Conservation (phyloP, 1,140 invertebrate species). For the Saxidomus purpurata region DNA sequence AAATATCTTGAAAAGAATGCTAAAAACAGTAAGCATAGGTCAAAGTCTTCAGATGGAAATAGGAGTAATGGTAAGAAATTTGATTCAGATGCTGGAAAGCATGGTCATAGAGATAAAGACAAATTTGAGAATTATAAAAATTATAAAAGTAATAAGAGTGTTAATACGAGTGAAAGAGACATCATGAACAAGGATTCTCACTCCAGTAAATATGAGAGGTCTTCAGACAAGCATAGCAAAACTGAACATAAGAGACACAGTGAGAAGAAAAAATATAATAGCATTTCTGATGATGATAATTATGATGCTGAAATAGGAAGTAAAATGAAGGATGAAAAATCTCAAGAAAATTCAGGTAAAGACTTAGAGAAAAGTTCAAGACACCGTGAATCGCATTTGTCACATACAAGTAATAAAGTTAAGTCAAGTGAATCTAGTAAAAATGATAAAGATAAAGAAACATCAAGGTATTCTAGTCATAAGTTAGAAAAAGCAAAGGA, state of each 20-base stretch:
- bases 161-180: neutral
- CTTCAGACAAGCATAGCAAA: neutral
- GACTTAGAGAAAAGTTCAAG: neutral
- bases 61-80: slow-evolving; percentile 16
- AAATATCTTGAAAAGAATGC: neutral
- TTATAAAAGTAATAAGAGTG: neutral
- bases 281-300: neutral
- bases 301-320: neutral
- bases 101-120: slow-evolving; percentile 39
- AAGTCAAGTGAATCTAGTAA: slow-evolving; percentile 10
- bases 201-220: neutral
- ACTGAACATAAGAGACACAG: neutral
- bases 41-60: slow-evolving; percentile 36
- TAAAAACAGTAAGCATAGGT: neutral
- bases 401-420: neutral
- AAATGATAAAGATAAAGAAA: slow-evolving; percentile 16
- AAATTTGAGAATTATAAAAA: neutral
- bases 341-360: neutral
- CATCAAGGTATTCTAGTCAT: neutral
- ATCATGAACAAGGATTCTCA: neutral
- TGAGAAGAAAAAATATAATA: slow-evolving; percentile 1
- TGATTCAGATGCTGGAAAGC: slow-evolving; percentile 8
- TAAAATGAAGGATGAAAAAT: neutral
- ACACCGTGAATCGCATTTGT: neutral
- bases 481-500: neutral